These are phyloP conservation scores for Oxytorus armatus DNA, from an alignment of 2,888 invertebrate species.

Conservation along the genomic window DNA sequence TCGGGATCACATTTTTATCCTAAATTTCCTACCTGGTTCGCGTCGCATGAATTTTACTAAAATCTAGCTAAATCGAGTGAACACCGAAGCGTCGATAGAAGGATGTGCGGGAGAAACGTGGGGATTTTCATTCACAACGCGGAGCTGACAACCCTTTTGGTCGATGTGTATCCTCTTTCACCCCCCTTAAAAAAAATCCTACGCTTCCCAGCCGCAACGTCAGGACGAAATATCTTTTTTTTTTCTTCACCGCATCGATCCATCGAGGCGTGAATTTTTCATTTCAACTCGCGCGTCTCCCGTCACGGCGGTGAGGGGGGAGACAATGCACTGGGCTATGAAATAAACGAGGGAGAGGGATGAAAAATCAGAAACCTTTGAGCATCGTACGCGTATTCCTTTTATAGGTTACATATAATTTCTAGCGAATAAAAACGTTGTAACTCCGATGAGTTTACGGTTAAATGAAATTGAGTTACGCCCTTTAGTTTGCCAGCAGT, in stretches of 20 bases:
- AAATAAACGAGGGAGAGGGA: conserved; percentile 42
- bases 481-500: background rate
- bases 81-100: conserved; percentile 3
- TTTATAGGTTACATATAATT: background rate
- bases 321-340: conserved; percentile 57
- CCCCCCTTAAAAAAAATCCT: conserved; percentile 20
- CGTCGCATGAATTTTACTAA: conserved; percentile 23
- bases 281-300: conserved; percentile 61
- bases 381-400: background rate
- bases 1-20: background rate
- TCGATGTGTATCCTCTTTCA: conserved; percentile 13
- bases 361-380: conserved; percentile 65
- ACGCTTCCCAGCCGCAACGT: conserved; percentile 29
- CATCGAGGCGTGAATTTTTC: conserved; percentile 74
- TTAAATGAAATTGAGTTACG: conserved; percentile 5
- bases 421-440: background rate
- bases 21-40: conserved; percentile 16
- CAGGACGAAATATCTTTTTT: conserved; percentile 62
- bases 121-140: conserved; percentile 24
- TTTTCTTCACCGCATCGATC: conserved; percentile 64
- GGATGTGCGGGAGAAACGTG: conserved; percentile 17
- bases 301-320: conserved; percentile 50
- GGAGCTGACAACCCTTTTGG: conserved; percentile 28
- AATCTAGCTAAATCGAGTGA: conserved; percentile 19
- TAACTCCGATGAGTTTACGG: background rate